Conservation (phyloP, 2,113 vertebrate species). For the Barbus barbus region DNA sequence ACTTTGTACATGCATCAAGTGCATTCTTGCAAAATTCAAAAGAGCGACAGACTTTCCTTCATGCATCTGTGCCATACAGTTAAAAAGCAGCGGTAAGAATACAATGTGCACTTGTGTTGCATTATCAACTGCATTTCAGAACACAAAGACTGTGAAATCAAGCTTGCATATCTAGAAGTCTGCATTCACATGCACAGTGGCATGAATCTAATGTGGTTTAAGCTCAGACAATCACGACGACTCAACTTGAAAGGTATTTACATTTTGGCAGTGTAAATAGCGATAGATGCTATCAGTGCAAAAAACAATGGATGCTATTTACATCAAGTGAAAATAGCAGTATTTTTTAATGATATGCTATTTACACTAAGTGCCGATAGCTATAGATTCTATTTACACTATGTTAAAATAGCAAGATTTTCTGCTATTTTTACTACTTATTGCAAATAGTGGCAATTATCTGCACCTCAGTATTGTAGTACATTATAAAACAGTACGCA, state of each 20-base stretch:
- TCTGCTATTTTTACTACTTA: too few relatives aligned
- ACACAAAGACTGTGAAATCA: neutral
- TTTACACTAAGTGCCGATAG: too few relatives aligned
- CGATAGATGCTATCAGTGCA: too few relatives aligned
- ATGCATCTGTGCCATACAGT: neutral
- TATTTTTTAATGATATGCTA: too few relatives aligned
- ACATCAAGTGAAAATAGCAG: too few relatives aligned
- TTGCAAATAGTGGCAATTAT: too few relatives aligned
- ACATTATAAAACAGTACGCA: too few relatives aligned
- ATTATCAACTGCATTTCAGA: neutral
- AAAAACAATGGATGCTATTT: too few relatives aligned
- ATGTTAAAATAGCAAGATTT: too few relatives aligned
- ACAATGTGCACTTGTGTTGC: neutral
- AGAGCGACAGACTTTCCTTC: neutral
- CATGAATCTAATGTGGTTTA: neutral
- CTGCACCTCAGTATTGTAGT: too few relatives aligned
- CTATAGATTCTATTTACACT: too few relatives aligned
- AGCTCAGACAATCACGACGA: neutral
- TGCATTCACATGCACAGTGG: neutral
- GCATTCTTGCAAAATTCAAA: neutral
- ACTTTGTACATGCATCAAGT: neutral
- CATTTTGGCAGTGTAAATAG: too few relatives aligned
- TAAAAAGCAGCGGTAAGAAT: neutral
- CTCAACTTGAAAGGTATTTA: neutral
- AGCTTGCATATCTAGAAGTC: neutral